A percentile compares a stretch with the other conserved stretches of the same genome.
Evolutionary conservation across 1,140 invertebrate species (phyloP).

Genomic region (Temnothorax nylanderi): DNA sequence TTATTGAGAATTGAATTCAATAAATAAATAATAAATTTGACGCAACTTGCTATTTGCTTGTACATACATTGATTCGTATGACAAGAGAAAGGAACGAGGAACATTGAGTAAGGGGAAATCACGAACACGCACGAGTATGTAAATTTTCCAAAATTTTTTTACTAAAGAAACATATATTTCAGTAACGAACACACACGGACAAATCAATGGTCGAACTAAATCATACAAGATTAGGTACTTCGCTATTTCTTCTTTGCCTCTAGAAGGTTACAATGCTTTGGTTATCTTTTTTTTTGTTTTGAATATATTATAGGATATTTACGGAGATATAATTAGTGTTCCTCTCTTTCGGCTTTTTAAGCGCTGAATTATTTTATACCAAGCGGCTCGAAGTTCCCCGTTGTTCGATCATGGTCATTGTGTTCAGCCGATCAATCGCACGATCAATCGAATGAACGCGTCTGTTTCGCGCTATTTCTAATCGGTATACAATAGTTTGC

Average conservation of each 20-base stretch:
- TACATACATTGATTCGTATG: not conserved
- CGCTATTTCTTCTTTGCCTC: constrained; percentile 78
- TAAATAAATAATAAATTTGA: not conserved
- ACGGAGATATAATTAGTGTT: constrained; percentile 79
- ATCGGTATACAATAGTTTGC: constrained; percentile 73
- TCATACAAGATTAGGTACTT: constrained; percentile 82
- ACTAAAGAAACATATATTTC: constrained; percentile 83
- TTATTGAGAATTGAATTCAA: not conserved
- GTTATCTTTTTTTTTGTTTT: constrained; percentile 78
- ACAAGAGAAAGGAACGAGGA: not conserved
- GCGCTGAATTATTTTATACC: constrained; percentile 70
- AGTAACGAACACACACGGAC: constrained; percentile 83
- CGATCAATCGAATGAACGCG: constrained; percentile 57
- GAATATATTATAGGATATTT: constrained; percentile 82
- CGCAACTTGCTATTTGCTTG: not conserved
- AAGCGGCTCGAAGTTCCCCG: constrained; percentile 68
- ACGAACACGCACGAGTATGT: not conserved
- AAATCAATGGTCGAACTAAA: constrained; percentile 83
- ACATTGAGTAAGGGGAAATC: not conserved
- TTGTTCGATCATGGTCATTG: constrained; percentile 59
- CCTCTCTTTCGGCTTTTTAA: constrained; percentile 66
- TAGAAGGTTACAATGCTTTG: constrained; percentile 82
- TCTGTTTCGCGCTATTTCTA: constrained; percentile 50
- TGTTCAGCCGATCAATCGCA: constrained; percentile 59
- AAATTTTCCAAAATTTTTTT: constrained; percentile 78